phyloP scores from a whole-genome alignment of 1,140 invertebrate species.

The Neuroterus valhalla region DNA sequence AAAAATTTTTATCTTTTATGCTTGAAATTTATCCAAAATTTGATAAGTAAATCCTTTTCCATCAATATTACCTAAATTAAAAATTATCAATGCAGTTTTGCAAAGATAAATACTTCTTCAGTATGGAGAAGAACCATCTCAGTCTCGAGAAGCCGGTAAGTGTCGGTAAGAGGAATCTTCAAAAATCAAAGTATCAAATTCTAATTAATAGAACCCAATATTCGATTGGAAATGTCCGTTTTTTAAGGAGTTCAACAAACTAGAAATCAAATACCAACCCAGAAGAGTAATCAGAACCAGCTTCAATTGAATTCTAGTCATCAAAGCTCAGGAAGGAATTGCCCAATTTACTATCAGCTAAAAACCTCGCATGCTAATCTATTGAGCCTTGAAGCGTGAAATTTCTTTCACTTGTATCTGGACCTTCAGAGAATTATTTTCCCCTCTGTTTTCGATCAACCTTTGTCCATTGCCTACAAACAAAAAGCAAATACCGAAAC shows the following conservation, averaged over 20 bases:
- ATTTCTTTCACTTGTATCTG: constrained; percentile 24
- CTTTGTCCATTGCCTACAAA: constrained; percentile 25
- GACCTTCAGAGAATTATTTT: not conserved
- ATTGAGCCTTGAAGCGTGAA: not conserved
- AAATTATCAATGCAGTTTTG: too few species aligned
- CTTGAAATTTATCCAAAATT: too few species aligned
- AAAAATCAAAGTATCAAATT: too few species aligned
- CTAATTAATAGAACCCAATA: too few species aligned
- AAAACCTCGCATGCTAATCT: not conserved
- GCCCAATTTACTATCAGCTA: not conserved
- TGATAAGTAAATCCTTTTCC: too few species aligned
- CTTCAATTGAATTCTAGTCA: not conserved
- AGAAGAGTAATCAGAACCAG: constrained; percentile 1
- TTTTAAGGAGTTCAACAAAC: not conserved
- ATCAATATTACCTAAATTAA: too few species aligned
- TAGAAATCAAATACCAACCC: too few species aligned
- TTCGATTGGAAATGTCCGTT: not conserved
- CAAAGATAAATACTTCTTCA: too few species aligned
- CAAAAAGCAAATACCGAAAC: constrained; percentile 27
- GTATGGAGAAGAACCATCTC: too few species aligned
- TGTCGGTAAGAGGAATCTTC: too few species aligned
- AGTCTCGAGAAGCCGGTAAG: too few species aligned
- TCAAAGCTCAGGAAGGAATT: not conserved
- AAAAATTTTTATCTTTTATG: too few species aligned
- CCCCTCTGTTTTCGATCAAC: constrained; percentile 19